phyloP scores from a whole-genome alignment of 2,888 invertebrate species.

The Limnephilus auricula region DNA sequence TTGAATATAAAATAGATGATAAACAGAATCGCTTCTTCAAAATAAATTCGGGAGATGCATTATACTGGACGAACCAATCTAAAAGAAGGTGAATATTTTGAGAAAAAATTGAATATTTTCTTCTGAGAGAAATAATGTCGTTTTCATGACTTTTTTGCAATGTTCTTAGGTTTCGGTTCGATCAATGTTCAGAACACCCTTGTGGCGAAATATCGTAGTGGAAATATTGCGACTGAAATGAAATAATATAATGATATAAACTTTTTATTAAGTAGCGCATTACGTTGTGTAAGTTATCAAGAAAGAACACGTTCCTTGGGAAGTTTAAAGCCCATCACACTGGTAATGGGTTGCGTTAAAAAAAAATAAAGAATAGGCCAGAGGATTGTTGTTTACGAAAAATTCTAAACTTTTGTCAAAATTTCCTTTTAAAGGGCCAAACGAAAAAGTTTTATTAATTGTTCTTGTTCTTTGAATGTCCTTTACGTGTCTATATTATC shows the following conservation, averaged over 20 bases:
- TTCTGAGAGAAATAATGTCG: neutral
- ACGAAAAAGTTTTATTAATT: constrained; percentile 20
- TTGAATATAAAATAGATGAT: neutral
- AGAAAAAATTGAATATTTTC: neutral
- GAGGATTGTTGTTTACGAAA: constrained; percentile 6
- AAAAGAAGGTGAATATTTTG: neutral
- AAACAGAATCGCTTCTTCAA: neutral
- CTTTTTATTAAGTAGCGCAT: neutral
- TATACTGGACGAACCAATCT: neutral
- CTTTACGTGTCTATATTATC: neutral
- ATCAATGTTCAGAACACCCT: neutral
- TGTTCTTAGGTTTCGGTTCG: neutral
- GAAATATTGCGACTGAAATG: neutral
- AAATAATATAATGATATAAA: neutral
- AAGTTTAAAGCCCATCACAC: constrained; percentile 15
- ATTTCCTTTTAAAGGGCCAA: neutral
- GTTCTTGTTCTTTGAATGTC: constrained; percentile 37
- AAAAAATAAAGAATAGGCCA: neutral
- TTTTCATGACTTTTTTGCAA: neutral
- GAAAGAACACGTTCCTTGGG: neutral
- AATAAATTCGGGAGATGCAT: neutral
- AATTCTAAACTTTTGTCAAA: constrained; percentile 20
- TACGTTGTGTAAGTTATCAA: neutral
- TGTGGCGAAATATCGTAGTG: neutral
- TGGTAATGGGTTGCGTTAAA: constrained; percentile 11